These are phyloP conservation scores for Trichacis sp. DNA, from an alignment of 2,888 invertebrate species.

Conservation along the genomic window DNA sequence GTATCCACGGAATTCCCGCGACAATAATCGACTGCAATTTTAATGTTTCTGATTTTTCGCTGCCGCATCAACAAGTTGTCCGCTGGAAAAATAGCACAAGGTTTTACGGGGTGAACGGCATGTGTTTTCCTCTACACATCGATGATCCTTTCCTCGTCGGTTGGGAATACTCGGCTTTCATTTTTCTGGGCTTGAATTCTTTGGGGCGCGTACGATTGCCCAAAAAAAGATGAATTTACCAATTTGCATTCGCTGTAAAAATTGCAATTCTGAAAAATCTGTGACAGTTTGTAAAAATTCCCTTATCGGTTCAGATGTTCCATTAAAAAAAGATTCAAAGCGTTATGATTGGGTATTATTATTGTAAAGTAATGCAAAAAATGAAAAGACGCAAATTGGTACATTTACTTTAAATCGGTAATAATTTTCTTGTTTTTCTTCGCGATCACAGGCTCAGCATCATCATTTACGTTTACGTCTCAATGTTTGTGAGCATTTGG, in stretches of 20 bases:
- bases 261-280: neutral
- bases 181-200: slow-evolving; percentile 77
- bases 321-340: too few species aligned
- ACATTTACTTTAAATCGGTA: too few species aligned
- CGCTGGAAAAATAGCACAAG: slow-evolving; percentile 73
- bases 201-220: too few species aligned
- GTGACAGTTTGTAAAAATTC: too few species aligned
- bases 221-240: neutral
- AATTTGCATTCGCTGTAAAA: neutral
- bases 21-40: neutral
- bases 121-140: slow-evolving; percentile 80
- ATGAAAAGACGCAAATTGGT: neutral
- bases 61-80: slow-evolving; percentile 63
- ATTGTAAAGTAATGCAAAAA: too few species aligned
- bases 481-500: slow-evolving; percentile 76
- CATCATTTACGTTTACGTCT: slow-evolving; percentile 74
- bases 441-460: slow-evolving; percentile 72
- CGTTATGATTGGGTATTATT: too few species aligned
- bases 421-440: too few species aligned
- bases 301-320: too few species aligned
- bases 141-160: slow-evolving; percentile 77
- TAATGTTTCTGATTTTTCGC: neutral
- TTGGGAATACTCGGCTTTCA: slow-evolving; percentile 80
- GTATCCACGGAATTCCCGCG: slow-evolving; percentile 54
- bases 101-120: slow-evolving; percentile 77